Conservation (phyloP, 2,113 vertebrate genomes). For the Plectropomus leopardus region DNA sequence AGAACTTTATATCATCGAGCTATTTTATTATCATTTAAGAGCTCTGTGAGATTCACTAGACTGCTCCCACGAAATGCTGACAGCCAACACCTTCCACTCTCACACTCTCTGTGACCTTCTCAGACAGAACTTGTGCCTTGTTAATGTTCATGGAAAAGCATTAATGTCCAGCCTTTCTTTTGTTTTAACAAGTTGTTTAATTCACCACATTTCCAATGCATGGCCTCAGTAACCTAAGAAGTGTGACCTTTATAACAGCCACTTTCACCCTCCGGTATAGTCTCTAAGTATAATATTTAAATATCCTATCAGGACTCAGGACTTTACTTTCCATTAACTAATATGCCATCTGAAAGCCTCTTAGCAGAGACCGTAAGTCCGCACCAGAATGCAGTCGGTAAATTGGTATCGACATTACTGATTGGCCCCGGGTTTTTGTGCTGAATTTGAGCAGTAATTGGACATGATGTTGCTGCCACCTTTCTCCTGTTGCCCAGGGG, state of each 20-base stretch:
- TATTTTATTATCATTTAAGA: not conserved
- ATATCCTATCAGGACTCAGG: not conserved
- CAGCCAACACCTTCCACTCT: not conserved
- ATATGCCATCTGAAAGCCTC: constrained; percentile 33
- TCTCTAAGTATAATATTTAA: not conserved
- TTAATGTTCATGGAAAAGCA: constrained; percentile 41
- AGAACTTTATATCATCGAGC: constrained; percentile 24
- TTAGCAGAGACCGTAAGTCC: constrained; percentile 28
- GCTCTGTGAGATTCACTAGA: not conserved
- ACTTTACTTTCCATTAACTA: constrained; percentile 13
- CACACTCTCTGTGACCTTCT: constrained; percentile 39
- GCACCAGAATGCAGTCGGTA: constrained; percentile 21
- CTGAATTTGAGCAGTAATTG: constrained; percentile 62
- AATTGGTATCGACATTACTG: constrained; percentile 58
- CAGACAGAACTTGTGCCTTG: constrained; percentile 10
- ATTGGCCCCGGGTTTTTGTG: constrained; percentile 44
- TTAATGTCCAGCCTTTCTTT: constrained; percentile 4
- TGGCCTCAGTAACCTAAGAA: not conserved
- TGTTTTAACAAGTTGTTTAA: constrained; percentile 47
- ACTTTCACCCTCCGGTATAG: constrained; percentile 3
- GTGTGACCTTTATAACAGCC: constrained; percentile 27
- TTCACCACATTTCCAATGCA: not conserved
- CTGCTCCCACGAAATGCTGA: not conserved
- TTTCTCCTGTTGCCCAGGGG: constrained; percentile 56
- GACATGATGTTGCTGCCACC: constrained; percentile 64